Evolutionary conservation across 2,113 vertebrate species (phyloP).

Genomic region (Nestor notabilis): DNA sequence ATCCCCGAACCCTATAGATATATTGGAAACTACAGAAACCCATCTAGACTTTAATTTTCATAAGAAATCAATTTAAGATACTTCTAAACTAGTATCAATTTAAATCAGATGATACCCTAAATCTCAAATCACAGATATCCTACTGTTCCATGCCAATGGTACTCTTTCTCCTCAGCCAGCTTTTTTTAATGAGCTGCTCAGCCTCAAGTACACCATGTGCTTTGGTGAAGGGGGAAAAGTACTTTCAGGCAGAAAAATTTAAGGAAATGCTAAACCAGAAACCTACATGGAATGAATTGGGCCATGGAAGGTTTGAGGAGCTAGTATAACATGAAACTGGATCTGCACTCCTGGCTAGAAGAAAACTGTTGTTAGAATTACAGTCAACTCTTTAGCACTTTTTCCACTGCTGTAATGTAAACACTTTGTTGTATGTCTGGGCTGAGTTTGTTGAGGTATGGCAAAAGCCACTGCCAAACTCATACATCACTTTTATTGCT

Average conservation of each 20-base stretch:
- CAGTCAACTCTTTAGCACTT: neutral
- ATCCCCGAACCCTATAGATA: neutral
- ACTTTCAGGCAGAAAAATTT: neutral
- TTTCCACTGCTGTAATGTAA: slow-evolving; percentile 24
- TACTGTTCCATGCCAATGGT: neutral
- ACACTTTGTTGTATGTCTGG: slow-evolving; percentile 26
- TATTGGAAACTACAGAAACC: neutral
- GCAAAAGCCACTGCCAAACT: neutral
- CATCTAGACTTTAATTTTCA: neutral
- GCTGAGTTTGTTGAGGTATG: slow-evolving; percentile 6
- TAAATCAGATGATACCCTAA: neutral
- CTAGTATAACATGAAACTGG: neutral
- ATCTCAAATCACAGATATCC: neutral
- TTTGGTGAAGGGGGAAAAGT: neutral
- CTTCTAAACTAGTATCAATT: neutral
- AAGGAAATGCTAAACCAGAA: neutral
- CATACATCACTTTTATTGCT: slow-evolving; percentile 29
- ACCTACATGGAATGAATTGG: neutral
- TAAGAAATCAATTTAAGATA: neutral
- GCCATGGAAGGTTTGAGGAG: neutral
- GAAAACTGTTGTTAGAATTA: neutral
- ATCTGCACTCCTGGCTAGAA: neutral
- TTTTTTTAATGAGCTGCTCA: neutral
- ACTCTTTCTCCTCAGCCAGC: neutral
- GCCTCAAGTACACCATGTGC: rapidly evolving